Evolutionary conservation across 2,888 invertebrate genomes (phyloP).

Genomic region (Megamerina dolium): DNA sequence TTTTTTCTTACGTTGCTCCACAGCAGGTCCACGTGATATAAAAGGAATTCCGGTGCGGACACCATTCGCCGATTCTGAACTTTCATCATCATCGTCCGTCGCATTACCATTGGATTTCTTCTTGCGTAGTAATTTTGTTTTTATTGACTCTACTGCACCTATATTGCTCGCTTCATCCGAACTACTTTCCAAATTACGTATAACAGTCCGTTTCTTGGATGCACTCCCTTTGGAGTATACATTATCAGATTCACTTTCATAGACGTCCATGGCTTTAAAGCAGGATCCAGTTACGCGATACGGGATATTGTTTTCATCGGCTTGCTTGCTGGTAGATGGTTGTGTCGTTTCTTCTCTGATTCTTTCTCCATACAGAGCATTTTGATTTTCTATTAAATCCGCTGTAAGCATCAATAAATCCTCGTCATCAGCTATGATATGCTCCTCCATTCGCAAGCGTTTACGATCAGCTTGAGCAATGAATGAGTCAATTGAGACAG

Average conservation of each 20-base stretch:
- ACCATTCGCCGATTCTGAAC: conserved; percentile 25
- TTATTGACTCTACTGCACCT: conserved; percentile 21
- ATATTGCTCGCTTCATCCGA: conserved; percentile 27
- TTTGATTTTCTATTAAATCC: conserved; percentile 20
- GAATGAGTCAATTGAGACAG: conserved; percentile 46
- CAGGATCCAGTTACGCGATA: conserved; percentile 47
- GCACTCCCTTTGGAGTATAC: conserved; percentile 37
- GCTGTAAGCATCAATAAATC: conserved; percentile 37
- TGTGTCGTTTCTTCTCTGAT: neutral
- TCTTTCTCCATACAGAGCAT: neutral
- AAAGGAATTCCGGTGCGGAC: conserved; percentile 32
- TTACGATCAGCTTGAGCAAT: conserved; percentile 42
- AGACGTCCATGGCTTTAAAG: conserved; percentile 53
- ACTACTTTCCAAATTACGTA: conserved; percentile 31
- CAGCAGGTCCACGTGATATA: conserved; percentile 40
- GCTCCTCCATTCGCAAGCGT: conserved; percentile 32
- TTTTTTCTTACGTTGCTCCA: conserved; percentile 32
- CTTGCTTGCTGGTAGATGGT: neutral
- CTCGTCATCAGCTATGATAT: conserved; percentile 36
- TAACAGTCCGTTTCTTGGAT: conserved; percentile 29
- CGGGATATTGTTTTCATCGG: neutral
- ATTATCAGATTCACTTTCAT: conserved; percentile 55
- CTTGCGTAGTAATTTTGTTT: conserved; percentile 41
- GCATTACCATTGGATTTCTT: conserved; percentile 37
- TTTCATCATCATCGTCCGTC: conserved; percentile 19